Evolutionary conservation across 2,888 invertebrate species (phyloP), one percentile per base, ranked within the genome.

Genomic region (Seladonia tumulorum): DNA sequence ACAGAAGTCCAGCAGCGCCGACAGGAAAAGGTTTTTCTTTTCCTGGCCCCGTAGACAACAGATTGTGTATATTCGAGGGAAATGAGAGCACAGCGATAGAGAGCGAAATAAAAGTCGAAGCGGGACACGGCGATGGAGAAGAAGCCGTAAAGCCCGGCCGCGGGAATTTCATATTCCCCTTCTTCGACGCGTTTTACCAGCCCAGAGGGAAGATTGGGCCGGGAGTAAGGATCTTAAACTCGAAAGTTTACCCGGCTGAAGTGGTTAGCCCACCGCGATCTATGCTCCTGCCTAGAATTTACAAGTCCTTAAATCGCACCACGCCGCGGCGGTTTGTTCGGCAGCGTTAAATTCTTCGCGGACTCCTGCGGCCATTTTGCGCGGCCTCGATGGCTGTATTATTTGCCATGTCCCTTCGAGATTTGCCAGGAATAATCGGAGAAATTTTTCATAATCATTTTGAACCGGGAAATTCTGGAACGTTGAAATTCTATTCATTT

Each of bases 161-260:
- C 79, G 83, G 76, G 87, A 84, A 81, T 90, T 90, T 90, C 91
- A 87, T 88, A 89, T 91, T 87, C 86, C 76, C 81, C 86, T 81
- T 82, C 86, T 76, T 81, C 57, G 73, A 79, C 74, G 79, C 79
- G 49, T 85, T 85, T 60, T 78, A 39, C 29, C n/a, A n/a, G 71
- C 35, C 49, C 22, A 29, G 63, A 45, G 78, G 45, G 68, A 57
- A 47, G 68, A 39, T 81, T 47, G 77, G 42, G 71, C 22, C 47
- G 79, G 68, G 76, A 72, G 77, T 47, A 71, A 81, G 75, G 89
- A 87, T 90, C 90, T 90, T 90, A 88, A 90, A 89, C 90, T 81
- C 71, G 81, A 89, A 90, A 90, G 88, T 90, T 90, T 90, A 90
- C 88, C 86, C 88, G 79, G 79, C 71, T 79, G 83, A 84, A 90